Evolutionary conservation across 2,113 vertebrate species (phyloP), one percentile per base, ranked within the genome.

Genomic region (Odontophorus gujanensis): DNA sequence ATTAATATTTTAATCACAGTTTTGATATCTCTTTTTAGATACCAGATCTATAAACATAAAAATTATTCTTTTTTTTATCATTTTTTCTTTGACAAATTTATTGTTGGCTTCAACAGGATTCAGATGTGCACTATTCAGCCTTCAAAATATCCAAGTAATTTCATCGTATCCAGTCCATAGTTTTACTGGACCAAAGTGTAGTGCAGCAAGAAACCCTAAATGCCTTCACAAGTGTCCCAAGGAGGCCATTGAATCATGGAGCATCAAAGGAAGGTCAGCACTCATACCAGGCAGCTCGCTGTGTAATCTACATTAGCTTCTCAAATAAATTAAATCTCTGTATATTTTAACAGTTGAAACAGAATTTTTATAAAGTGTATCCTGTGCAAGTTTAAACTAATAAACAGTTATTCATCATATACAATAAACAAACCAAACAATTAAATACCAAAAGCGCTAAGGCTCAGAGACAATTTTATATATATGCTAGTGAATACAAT

Each of bases 401-500:
- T 90, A 96, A 93, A 87, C 51, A 83, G 40, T 78, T 88, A 80
- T 84, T 95, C 73, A 83, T 95, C 87, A 92, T 81, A 79, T 30
- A 66, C 63, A 91, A 87, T 92, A 94, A 86, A 89, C 66, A 92
- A 90, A 93, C 91, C 72, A 87, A 93, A 93, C 61, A 61, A 85
- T 89, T 92, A 93, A 96, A 88, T 73, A 81, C 15, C 40, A 36
- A 86, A 77, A 86, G 28, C 94, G 81, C 85, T 78, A 62, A 84
- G 79, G 40, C 73, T 91, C 76, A 84, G 61, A 75, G 38, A 79
- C 47, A 89, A 77, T 85, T 96, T 93, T 85, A 50, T 74, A 86
- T 73, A 79, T 59, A 90, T 66, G 43, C 8, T 47, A 38, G 62
- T 62, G 61, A 94, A 86, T 50, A 50, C 42, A 75, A 59, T 19